Evolutionary conservation across 2,113 vertebrate genomes (phyloP).

Genomic region (Sus scrofa): DNA sequence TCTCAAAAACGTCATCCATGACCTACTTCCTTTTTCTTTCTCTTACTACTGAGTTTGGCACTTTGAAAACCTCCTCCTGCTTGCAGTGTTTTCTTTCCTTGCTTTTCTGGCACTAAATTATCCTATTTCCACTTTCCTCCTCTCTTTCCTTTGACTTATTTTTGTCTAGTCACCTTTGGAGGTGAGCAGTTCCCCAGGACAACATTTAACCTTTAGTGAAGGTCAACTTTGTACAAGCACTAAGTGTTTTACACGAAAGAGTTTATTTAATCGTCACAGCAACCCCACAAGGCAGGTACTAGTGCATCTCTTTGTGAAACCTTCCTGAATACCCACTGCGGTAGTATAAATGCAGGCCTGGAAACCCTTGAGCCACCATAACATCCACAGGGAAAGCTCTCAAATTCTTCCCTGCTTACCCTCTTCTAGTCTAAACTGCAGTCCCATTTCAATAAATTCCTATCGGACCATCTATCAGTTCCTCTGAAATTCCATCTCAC

Average conservation of each 20-base stretch:
- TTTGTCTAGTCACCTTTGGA: neutral
- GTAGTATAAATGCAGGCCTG: neutral
- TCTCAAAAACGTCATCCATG: neutral
- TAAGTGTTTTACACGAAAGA: neutral
- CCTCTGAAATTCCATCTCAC: neutral
- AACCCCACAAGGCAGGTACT: neutral
- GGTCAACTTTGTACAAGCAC: neutral
- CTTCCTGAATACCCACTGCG: neutral
- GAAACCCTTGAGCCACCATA: neutral
- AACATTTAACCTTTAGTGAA: neutral
- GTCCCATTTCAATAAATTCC: neutral
- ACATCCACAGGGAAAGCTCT: neutral
- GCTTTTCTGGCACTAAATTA: neutral
- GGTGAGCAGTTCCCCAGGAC: neutral
- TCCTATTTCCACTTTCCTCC: neutral
- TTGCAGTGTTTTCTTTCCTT: neutral
- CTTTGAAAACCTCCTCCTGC: neutral
- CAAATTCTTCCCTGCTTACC: neutral
- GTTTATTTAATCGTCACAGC: constrained; percentile 11
- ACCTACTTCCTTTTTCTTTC: neutral
- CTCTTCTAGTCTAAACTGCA: constrained; percentile 27
- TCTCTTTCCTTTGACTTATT: constrained; percentile 16
- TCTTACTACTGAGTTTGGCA: neutral
- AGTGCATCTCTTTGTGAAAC: neutral
- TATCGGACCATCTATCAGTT: neutral